phyloP scores from a whole-genome alignment of 2,888 invertebrate genomes.

The Steinernema scapterisci region DNA sequence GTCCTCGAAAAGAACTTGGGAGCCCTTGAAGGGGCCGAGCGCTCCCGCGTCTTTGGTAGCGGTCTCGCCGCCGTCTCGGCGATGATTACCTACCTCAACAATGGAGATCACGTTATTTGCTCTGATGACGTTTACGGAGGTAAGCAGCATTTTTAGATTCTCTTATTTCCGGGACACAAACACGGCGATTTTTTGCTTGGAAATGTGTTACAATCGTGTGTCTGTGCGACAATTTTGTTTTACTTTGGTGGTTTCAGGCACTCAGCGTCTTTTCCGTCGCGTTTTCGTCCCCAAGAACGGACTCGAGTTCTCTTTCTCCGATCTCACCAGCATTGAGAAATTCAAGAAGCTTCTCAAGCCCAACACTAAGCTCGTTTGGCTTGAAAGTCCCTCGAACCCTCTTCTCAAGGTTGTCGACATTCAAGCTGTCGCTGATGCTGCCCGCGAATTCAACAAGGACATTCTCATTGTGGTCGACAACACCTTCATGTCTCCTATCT shows the following conservation, averaged over 20 bases:
- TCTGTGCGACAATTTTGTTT: not conserved
- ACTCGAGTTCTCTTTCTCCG: slow-evolving; percentile 79
- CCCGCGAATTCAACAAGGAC: slow-evolving; percentile 71
- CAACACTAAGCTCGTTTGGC: slow-evolving; percentile 91
- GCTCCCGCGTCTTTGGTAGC: slow-evolving; percentile 79
- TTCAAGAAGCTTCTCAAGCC: slow-evolving; percentile 77
- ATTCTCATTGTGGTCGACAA: slow-evolving; percentile 81
- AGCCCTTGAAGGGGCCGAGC: slow-evolving; percentile 84
- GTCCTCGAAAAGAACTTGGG: slow-evolving; percentile 87
- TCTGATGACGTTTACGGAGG: slow-evolving; percentile 95
- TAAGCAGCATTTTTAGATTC: no score
- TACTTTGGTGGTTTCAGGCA: slow-evolving; percentile 40
- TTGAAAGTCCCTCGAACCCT: slow-evolving; percentile 96
- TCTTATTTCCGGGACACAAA: not conserved
- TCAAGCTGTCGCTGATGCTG: slow-evolving; percentile 71
- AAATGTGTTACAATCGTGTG: not conserved
- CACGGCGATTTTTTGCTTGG: not conserved
- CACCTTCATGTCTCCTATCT: slow-evolving; percentile 85
- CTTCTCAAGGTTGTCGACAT: slow-evolving; percentile 87
- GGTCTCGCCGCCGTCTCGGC: slow-evolving; percentile 84
- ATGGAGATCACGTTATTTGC: slow-evolving; percentile 87
- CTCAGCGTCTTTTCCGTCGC: slow-evolving; percentile 47
- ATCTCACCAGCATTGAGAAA: slow-evolving; percentile 76
- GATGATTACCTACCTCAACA: slow-evolving; percentile 77
- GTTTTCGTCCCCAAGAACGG: slow-evolving; percentile 72